A percentile compares a stretch with the other conserved stretches of the same genome.
Evolutionary conservation across 2,797 vertebrate species (phyloP).

Genomic region (Coilia nasus): DNA sequence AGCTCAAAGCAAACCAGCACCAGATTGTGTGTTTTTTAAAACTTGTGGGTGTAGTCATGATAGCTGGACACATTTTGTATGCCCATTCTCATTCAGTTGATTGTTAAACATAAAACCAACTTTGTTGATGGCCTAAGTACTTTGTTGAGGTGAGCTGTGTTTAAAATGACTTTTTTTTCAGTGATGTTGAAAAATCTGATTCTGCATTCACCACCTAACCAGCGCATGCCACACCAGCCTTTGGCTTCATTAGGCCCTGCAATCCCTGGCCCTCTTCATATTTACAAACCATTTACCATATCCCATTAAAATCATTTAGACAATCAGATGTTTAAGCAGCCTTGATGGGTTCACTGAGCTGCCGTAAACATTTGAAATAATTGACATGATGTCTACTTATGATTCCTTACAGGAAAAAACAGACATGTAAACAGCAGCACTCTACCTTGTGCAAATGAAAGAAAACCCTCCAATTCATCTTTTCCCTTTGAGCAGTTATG

Average conservation of each 20-base stretch:
- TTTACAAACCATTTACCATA: constrained; percentile 2
- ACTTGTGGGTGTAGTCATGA: neutral
- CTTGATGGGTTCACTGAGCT: constrained; percentile 8
- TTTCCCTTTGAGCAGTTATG: neutral
- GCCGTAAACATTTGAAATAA: constrained; percentile 12
- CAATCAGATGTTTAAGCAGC: neutral
- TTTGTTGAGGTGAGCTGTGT: neutral
- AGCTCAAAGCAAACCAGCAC: neutral
- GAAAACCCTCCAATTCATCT: neutral
- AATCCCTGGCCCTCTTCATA: neutral
- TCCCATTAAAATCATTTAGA: neutral
- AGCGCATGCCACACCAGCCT: neutral
- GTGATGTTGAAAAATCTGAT: neutral
- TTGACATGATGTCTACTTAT: neutral
- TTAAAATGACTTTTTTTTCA: neutral
- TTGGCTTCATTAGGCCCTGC: neutral
- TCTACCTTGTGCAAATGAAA: neutral
- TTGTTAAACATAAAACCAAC: neutral
- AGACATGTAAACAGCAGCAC: neutral
- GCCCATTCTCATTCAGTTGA: too few species aligned
- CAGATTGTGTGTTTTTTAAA: neutral
- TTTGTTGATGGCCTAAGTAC: neutral
- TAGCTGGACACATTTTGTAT: neutral
- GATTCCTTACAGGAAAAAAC: neutral
- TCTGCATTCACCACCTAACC: neutral